phyloP scores from a whole-genome alignment of 2,113 vertebrate species.

The Zosterops pallidus region DNA sequence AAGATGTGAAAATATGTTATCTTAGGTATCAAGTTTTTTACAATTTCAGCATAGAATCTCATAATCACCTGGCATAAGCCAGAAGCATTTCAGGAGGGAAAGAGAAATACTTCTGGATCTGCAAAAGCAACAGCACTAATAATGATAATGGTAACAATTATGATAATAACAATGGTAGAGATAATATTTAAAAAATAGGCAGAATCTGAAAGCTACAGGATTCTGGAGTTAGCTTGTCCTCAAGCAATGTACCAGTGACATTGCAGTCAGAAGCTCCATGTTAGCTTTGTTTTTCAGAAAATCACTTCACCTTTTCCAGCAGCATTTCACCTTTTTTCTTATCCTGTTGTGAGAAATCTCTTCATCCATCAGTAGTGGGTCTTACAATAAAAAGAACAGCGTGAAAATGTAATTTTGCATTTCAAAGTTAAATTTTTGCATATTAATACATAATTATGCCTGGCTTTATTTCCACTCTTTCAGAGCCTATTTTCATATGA shows the following conservation, averaged over 20 bases:
- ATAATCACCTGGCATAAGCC: background rate
- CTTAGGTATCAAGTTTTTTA: background rate
- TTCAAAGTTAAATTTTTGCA: background rate
- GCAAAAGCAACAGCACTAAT: background rate
- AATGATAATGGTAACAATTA: background rate
- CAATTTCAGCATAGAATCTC: fast-evolving
- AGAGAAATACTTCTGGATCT: background rate
- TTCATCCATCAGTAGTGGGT: background rate
- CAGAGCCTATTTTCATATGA: conserved; percentile 71
- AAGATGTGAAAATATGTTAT: background rate
- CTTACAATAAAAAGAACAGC: background rate
- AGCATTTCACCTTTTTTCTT: background rate
- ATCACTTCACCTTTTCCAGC: background rate
- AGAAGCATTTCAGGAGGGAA: background rate
- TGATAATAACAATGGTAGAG: too few relatives aligned
- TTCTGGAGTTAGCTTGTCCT: background rate
- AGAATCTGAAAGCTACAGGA: background rate
- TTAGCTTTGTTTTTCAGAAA: background rate
- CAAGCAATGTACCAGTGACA: background rate
- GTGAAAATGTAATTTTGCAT: background rate
- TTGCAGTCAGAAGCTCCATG: background rate
- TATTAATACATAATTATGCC: background rate
- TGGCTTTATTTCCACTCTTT: background rate
- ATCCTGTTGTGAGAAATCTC: background rate
- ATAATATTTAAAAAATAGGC: background rate